Base-by-base conservation (phyloP, 2,888 invertebrate species). In the Petrophora chlorosata region DNA sequence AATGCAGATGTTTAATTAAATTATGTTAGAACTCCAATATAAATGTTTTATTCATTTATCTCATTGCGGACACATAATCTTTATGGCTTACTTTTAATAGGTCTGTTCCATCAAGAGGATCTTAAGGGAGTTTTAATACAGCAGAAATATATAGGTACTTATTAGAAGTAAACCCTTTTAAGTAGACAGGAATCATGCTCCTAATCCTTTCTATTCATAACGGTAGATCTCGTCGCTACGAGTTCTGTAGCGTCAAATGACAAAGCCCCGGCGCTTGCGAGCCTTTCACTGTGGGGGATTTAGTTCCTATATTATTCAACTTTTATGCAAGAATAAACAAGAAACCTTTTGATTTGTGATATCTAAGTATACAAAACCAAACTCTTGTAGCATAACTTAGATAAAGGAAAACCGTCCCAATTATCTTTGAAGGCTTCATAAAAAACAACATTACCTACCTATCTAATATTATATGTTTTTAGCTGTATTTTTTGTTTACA, bases 171-270 rank as follows among this genome's bases (percentile, higher is more conserved):
- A n/a, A n/a, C n/a, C n/a, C n/a, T n/a, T n/a, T n/a, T n/a, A n/a
- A n/a, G n/a, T n/a, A n/a, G n/a, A n/a, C n/a, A n/a, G n/a, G n/a
- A n/a, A n/a, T n/a, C n/a, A n/a, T n/a, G n/a, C n/a, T n/a, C n/a
- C n/a, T 16, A 5, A 16, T 28, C 5, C 10, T 10, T 16, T 15
- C 15, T 40, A 70, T 82, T 75, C 71, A 72, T 69, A 78, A 73
- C 67, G 68, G 70, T 68, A 59, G 53, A 65, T 48, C 38, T 54
- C 54, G 9, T 8, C 10, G 16, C 69, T 71, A 78, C 69, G 60
- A 60, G 73, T 78, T 75, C 70, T 66, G 65, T 65, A 70, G 77
- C 71, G 70, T 83, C 80, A 64, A 67, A 72, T 85, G 76, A 84
- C 84, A 82, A 75, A 70, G 76, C 68, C 56, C n/a, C 71, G 76